Conservation (phyloP, 64 coral and sea anemone species). For the Stichodactyla mertensii region DNA sequence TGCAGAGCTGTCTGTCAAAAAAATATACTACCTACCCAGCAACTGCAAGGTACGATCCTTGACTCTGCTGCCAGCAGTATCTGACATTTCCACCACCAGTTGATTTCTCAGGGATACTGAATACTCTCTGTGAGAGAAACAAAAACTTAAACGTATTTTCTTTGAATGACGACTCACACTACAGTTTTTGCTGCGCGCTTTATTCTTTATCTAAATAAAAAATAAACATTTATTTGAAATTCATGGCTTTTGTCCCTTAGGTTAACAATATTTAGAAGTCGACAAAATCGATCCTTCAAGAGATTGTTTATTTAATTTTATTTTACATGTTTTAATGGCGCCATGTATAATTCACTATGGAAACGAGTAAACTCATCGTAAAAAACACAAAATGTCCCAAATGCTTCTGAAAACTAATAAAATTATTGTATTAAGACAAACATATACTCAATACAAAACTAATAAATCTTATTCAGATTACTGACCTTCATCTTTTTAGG, state of each 20-base stretch:
- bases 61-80: constrained; percentile 90
- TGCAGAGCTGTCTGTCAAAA: too few relatives aligned
- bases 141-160: neutral
- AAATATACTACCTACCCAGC: constrained; percentile 57
- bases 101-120: constrained; percentile 85
- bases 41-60: constrained; percentile 86
- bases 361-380: neutral
- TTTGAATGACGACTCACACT: neutral
- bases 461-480: neutral
- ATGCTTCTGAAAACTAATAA: neutral
- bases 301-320: neutral
- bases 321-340: neutral
- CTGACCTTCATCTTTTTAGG: neutral
- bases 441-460: neutral
- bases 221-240: neutral
- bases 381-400: neutral
- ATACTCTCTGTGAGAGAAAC: constrained; percentile 70
- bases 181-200: neutral
- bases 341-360: constrained; percentile 10
- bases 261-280: neutral
- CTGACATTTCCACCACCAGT: constrained; percentile 80
- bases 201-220: neutral
- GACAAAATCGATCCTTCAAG: neutral
- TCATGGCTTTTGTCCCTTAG: neutral
- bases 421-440: neutral